These are phyloP conservation scores for Bergia sp. DNA, from an alignment of 92 coral and sea anemone species.

Conservation along the genomic window DNA sequence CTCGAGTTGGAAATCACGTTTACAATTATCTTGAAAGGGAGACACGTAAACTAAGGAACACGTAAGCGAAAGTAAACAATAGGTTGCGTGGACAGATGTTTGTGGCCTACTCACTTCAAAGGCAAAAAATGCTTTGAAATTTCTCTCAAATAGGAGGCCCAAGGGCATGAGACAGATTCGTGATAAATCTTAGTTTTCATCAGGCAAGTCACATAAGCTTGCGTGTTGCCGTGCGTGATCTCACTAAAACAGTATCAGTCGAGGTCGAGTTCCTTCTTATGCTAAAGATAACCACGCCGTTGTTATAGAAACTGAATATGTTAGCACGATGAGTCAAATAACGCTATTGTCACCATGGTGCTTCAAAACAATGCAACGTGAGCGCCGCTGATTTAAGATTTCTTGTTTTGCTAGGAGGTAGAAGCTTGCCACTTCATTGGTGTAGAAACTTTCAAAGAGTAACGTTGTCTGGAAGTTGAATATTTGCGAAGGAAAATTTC, in stretches of 20 bases:
- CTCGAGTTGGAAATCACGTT: too few relatives aligned
- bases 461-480: neutral
- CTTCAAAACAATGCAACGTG: neutral
- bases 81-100: too few relatives aligned
- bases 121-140: neutral
- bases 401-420: neutral
- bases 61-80: too few relatives aligned
- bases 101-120: neutral
- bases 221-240: neutral
- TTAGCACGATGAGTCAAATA: constrained; percentile 10
- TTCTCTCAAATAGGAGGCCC: neutral
- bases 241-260: neutral
- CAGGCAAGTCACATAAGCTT: neutral
- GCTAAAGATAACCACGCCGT: neutral
- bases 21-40: too few relatives aligned
- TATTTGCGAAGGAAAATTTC: neutral
- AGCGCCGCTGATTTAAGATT: constrained; percentile 30
- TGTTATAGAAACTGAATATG: neutral
- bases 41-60: too few relatives aligned
- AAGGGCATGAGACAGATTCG: neutral
- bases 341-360: constrained; percentile 34
- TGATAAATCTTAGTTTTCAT: neutral
- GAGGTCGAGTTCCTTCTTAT: too few relatives aligned
- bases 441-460: neutral
- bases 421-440: neutral